Conservation (phyloP, 2,113 vertebrate genomes). For the Siphamia tubifer region DNA sequence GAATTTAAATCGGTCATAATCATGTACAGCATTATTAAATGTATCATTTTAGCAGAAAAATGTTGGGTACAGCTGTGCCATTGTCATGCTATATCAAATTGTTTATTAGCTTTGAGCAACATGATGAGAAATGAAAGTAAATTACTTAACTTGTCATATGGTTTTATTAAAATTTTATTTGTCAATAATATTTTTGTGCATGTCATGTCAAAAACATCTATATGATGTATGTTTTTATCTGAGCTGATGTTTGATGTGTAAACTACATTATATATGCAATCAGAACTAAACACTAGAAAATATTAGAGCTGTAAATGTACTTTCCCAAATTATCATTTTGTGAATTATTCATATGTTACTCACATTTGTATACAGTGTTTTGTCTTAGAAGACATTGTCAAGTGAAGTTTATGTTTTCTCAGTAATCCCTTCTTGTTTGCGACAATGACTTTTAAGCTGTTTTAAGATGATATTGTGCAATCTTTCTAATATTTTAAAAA, state of each 20-base stretch:
- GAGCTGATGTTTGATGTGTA: neutral
- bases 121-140: neutral
- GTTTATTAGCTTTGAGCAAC: slow-evolving; percentile 3
- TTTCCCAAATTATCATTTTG: neutral
- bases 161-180: neutral
- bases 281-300: neutral
- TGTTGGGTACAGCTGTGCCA: neutral
- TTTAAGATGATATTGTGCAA: too few species aligned
- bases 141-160: neutral
- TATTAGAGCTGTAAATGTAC: neutral
- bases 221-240: neutral
- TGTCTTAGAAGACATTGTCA: neutral
- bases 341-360: neutral
- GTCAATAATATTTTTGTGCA: neutral
- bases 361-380: neutral
- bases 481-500: too few species aligned
- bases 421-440: too few species aligned
- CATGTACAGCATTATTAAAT: slow-evolving; percentile 15
- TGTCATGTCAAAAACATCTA: neutral
- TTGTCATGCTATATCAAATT: slow-evolving; percentile 5
- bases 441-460: neutral
- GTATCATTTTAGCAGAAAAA: neutral
- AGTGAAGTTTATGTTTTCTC: neutral
- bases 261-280: neutral
- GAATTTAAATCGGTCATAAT: slow-evolving; percentile 26